These are phyloP conservation scores for Labrus mixtus DNA, from an alignment of 2,113 vertebrate species.

Conservation along the genomic window DNA sequence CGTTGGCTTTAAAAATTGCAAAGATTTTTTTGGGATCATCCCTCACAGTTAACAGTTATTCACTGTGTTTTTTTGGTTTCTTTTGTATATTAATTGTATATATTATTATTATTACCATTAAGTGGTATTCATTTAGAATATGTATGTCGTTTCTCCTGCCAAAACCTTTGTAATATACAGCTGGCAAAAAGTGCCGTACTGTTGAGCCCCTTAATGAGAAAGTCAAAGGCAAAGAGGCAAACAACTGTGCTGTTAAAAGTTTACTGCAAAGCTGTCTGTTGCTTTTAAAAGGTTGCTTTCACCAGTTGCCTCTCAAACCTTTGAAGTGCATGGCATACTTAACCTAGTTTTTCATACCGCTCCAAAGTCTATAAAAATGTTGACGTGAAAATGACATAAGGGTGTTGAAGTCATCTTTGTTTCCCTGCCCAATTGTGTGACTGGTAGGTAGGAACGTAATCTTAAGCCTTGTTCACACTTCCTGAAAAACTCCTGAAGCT, in stretches of 20 bases:
- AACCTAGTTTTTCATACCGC: background rate
- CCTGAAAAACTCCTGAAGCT: no score
- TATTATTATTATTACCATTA: no score
- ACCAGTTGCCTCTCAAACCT: background rate
- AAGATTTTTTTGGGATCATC: background rate
- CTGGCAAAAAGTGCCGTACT: background rate
- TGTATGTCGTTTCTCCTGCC: no score
- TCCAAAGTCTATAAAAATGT: background rate
- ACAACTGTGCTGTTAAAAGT: background rate
- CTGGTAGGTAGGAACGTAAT: background rate
- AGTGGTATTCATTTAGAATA: background rate
- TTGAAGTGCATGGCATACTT: background rate
- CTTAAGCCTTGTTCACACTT: no score
- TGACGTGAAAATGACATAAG: background rate
- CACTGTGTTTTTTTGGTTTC: no score
- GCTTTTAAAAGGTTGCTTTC: background rate
- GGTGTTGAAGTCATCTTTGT: background rate
- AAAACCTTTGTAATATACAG: background rate
- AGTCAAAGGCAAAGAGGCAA: background rate
- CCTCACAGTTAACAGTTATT: background rate
- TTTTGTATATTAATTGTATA: no score
- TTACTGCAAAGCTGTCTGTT: background rate
- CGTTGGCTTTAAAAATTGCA: no score
- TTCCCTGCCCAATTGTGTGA: background rate
- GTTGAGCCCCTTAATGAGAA: background rate